phyloP scores from a whole-genome alignment of 2,888 invertebrate genomes.

The Petrolisthes manimaculis region DNA sequence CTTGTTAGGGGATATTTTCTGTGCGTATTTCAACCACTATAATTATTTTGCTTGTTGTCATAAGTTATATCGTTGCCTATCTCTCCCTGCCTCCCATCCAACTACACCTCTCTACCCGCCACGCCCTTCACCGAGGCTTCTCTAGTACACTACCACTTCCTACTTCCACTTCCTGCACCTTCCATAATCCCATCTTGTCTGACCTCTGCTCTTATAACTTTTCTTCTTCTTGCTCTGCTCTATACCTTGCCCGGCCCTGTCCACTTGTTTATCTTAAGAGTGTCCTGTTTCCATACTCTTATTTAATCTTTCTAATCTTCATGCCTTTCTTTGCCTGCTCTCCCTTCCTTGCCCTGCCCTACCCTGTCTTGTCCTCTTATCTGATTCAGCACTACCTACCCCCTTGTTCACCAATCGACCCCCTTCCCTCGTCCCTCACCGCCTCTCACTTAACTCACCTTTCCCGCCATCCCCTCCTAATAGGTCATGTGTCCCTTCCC shows the following conservation, averaged over 20 bases:
- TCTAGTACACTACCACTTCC: not conserved
- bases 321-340: not conserved
- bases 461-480: no score
- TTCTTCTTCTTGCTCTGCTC: not conserved
- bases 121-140: not conserved
- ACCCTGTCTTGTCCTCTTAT: no score
- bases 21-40: no score
- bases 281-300: not conserved
- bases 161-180: conserved; percentile 6
- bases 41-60: no score
- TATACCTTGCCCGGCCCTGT: not conserved
- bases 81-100: not conserved
- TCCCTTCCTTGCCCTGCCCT: not conserved
- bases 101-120: not conserved
- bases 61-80: not conserved
- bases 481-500: no score
- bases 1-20: no score
- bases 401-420: no score
- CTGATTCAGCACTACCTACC: no score
- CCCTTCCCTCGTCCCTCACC: no score
- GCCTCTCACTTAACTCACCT: no score
- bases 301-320: not conserved
- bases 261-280: not conserved
- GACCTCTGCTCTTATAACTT: not conserved
- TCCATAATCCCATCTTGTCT: not conserved